Conservation (phyloP, 2,888 invertebrate species). For the Lycophotia porphyrea region DNA sequence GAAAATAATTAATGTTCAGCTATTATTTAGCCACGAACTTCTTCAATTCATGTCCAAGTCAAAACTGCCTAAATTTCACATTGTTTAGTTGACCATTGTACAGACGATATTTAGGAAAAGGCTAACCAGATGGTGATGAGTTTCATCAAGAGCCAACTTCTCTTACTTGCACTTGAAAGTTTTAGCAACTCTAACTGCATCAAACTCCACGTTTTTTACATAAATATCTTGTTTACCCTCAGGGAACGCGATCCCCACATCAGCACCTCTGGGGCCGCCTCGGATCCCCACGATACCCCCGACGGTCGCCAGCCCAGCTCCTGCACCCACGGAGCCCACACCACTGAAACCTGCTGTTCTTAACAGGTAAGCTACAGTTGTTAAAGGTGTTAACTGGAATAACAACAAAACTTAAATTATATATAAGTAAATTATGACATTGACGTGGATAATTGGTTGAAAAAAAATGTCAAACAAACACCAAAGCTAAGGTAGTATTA, state of each 20-base stretch:
- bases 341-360: conserved; percentile 73
- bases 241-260: conserved; percentile 63
- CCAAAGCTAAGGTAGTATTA: no score
- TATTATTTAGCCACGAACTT: no score
- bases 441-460: neutral
- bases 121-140: neutral
- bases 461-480: neutral
- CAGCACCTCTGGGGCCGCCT: conserved; percentile 63
- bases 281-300: conserved; percentile 42
- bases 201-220: neutral
- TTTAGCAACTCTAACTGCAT: neutral
- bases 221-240: conserved; percentile 60
- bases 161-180: neutral
- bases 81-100: no score
- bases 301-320: conserved; percentile 38
- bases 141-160: neutral
- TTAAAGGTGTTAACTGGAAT: neutral
- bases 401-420: neutral
- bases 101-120: neutral
- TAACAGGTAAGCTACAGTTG: conserved; percentile 72
- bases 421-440: neutral
- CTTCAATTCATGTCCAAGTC: no score
- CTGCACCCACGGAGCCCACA: conserved; percentile 60
- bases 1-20: no score
- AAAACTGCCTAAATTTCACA: no score